These are phyloP conservation scores for Scatophagus argus DNA, from an alignment of 2,113 vertebrate genomes.

Conservation along the genomic window DNA sequence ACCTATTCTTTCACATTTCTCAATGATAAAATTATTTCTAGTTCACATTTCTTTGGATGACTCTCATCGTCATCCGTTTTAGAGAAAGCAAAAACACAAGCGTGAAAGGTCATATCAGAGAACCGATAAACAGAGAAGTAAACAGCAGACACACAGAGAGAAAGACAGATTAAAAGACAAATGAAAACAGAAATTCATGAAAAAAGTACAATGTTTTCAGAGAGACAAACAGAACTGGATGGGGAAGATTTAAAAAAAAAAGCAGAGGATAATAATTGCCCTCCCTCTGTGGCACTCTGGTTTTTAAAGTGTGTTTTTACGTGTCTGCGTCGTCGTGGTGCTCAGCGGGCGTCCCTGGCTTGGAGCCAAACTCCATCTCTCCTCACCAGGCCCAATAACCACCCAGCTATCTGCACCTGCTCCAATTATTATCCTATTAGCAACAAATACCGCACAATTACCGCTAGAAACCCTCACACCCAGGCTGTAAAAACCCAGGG, in stretches of 20 bases:
- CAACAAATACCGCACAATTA: slow-evolving; percentile 87
- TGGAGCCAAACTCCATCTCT: slow-evolving; percentile 77
- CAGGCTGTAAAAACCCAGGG: slow-evolving; percentile 67
- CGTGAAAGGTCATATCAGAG: not conserved
- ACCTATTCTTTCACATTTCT: not conserved
- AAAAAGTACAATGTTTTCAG: slow-evolving; percentile 34
- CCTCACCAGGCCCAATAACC: slow-evolving; percentile 80
- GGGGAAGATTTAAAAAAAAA: slow-evolving; percentile 25
- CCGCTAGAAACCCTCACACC: slow-evolving; percentile 75
- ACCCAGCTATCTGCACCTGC: slow-evolving; percentile 86
- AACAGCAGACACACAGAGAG: not conserved
- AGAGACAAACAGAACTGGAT: slow-evolving; percentile 42
- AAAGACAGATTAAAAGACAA: not conserved
- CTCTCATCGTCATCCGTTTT: not conserved
- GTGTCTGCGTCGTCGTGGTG: slow-evolving; percentile 50
- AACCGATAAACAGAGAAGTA: not conserved
- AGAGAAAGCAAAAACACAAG: not conserved
- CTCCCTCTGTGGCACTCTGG: slow-evolving; percentile 66
- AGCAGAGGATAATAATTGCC: slow-evolving; percentile 64
- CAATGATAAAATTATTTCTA: not conserved
- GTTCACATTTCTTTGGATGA: not conserved
- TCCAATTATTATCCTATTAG: slow-evolving; percentile 89
- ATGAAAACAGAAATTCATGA: slow-evolving; percentile 38
- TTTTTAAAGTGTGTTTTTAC: slow-evolving; percentile 77
- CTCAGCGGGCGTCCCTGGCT: slow-evolving; percentile 78